Conservation (phyloP, 2,888 invertebrate genomes). For the Drosophila gaucha region DNA sequence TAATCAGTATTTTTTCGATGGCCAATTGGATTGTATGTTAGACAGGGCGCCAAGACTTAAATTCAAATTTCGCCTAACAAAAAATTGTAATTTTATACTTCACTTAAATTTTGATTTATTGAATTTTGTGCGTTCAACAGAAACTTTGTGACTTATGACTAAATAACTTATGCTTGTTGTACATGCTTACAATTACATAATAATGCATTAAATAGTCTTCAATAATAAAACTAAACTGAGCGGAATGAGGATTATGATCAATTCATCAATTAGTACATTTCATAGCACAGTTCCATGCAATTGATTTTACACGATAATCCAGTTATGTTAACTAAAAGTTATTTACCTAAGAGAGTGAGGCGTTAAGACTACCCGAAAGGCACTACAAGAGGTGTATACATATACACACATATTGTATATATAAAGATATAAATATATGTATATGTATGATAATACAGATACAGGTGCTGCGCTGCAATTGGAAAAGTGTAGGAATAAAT, state of each 20-base stretch:
- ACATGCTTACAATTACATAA: constrained; percentile 68
- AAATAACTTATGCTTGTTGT: constrained; percentile 69
- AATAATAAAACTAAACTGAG: constrained; percentile 52
- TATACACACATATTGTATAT: not conserved
- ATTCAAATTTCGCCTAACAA: not conserved
- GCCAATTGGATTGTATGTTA: not conserved
- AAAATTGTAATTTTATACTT: not conserved
- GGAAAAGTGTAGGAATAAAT: constrained; percentile 22
- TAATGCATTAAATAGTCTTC: constrained; percentile 62
- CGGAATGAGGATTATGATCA: constrained; percentile 61
- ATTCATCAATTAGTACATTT: constrained; percentile 23
- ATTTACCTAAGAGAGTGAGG: constrained; percentile 29
- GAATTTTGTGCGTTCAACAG: constrained; percentile 69
- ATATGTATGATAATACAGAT: constrained; percentile 31
- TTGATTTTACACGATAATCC: constrained; percentile 13
- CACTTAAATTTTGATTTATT: constrained; percentile 49
- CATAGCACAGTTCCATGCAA: constrained; percentile 32
- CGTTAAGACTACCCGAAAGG: constrained; percentile 50
- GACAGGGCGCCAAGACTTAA: not conserved
- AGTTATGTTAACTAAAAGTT: constrained; percentile 31
- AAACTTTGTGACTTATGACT: constrained; percentile 63
- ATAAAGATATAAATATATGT: not conserved
- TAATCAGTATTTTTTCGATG: not conserved
- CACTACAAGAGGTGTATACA: constrained; percentile 56
- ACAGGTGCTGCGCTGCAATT: constrained; percentile 26